These are phyloP conservation scores for Andricus grossulariae DNA, from an alignment of 1,140 invertebrate species.

Conservation along the genomic window DNA sequence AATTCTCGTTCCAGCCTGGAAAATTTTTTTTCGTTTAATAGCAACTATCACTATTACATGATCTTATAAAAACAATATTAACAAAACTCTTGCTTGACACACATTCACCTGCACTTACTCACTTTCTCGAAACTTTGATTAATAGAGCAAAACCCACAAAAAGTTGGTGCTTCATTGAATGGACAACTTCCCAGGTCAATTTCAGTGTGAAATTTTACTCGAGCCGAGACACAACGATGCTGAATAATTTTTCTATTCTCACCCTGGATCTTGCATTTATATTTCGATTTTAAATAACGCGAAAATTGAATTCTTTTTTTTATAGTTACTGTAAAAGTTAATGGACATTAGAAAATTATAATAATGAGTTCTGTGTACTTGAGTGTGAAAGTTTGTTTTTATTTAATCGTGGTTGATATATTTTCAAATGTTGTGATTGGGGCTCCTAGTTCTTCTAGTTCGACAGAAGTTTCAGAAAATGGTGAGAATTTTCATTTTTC, in stretches of 20 bases:
- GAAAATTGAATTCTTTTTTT: too few relatives aligned
- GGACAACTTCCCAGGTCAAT: not conserved
- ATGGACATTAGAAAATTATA: too few relatives aligned
- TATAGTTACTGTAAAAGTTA: too few relatives aligned
- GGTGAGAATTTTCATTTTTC: not conserved
- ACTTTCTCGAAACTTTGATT: constrained; percentile 21
- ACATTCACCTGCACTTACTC: constrained; percentile 10
- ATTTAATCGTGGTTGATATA: not conserved
- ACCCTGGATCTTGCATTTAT: too few relatives aligned
- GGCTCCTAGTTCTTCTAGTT: not conserved
- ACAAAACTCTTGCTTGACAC: not conserved
- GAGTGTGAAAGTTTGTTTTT: not conserved
- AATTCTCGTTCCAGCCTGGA: too few relatives aligned
- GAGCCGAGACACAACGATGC: not conserved
- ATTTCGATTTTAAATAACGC: too few relatives aligned
- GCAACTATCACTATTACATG: too few relatives aligned
- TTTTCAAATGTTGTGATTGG: not conserved
- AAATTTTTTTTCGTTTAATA: too few relatives aligned
- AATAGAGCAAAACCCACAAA: not conserved
- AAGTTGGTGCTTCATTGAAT: not conserved
- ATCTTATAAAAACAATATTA: too few relatives aligned
- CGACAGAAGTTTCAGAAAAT: not conserved
- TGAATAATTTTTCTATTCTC: not conserved
- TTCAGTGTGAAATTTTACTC: constrained; percentile 1
- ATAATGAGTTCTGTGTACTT: too few relatives aligned